Conservation (phyloP, 2,113 vertebrate genomes). For the Cranoglanis bouderius region DNA sequence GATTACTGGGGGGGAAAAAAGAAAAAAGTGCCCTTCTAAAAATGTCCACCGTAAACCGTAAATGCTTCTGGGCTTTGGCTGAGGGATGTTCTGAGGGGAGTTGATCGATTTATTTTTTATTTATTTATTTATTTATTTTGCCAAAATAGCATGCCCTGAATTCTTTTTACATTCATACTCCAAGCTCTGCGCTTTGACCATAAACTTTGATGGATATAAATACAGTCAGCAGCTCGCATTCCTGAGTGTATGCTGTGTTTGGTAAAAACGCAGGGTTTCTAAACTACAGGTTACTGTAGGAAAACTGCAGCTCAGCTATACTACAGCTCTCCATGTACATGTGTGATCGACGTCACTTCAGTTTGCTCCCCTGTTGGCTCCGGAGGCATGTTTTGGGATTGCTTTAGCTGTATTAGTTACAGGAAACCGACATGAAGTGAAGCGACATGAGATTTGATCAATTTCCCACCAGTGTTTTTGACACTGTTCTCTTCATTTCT, state of each 20-base stretch:
- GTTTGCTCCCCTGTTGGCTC: neutral
- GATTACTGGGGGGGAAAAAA: neutral
- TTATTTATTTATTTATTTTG: neutral
- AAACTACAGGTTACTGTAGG: neutral
- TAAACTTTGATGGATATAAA: neutral
- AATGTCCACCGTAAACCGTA: neutral
- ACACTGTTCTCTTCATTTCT: neutral
- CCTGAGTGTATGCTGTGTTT: neutral
- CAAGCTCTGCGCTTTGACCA: neutral
- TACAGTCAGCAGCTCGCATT: neutral
- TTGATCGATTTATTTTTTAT: neutral
- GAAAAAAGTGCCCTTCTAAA: neutral
- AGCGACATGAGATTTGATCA: neutral
- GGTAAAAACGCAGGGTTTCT: neutral
- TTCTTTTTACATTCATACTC: neutral
- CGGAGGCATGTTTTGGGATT: neutral
- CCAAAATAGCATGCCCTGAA: constrained; percentile 17
- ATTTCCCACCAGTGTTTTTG: neutral
- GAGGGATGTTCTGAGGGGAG: neutral
- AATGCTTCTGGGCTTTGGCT: neutral
- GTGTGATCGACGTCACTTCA: neutral
- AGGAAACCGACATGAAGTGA: neutral
- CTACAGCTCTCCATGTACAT: neutral
- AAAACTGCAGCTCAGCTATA: neutral
- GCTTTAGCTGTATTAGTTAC: neutral